Evolutionary conservation across 2,888 invertebrate genomes (phyloP).

Genomic region (Scaptomyza cyrtandrae): DNA sequence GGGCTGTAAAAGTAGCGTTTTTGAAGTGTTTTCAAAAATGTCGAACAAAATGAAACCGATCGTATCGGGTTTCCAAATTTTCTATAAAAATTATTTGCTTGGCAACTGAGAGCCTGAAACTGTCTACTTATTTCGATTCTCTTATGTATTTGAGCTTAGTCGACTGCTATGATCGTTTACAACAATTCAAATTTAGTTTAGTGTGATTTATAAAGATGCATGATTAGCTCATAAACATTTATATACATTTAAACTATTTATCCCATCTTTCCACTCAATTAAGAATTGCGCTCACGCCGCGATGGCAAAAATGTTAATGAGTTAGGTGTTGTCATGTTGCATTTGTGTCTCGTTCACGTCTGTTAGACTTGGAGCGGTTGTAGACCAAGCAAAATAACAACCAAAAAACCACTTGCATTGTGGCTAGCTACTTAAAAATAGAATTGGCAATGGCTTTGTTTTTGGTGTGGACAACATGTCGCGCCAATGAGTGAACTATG

Average conservation of each 20-base stretch:
- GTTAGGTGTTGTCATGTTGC: conserved; percentile 46
- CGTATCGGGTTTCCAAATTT: background rate
- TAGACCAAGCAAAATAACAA: conserved; percentile 18
- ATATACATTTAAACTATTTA: background rate
- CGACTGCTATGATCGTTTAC: background rate
- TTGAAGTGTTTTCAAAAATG: conserved; percentile 1
- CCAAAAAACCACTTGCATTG: conserved; percentile 67
- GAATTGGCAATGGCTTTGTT: conserved; percentile 76
- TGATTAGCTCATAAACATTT: background rate
- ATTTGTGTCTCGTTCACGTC: conserved; percentile 25
- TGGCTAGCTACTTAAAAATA: conserved; percentile 56
- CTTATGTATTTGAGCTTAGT: background rate
- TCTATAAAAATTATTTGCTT: background rate
- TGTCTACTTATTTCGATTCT: background rate
- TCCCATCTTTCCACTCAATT: conserved; percentile 24
- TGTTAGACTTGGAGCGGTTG: conserved; percentile 45
- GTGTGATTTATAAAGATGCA: too few relatives aligned
- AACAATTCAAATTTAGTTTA: background rate
- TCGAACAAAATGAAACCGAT: conserved; percentile 5
- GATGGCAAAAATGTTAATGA: conserved; percentile 54
- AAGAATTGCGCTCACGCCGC: conserved; percentile 56
- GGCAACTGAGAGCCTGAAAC: background rate
- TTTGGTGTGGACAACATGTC: conserved; percentile 72
- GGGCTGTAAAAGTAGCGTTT: background rate
- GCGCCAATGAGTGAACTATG: conserved; percentile 61